A percentile compares a stretch with the other conserved stretches of the same genome.
These are phyloP conservation scores for Mus spretus DNA, from an alignment of 2,797 vertebrate genomes.

Conservation along the genomic window DNA sequence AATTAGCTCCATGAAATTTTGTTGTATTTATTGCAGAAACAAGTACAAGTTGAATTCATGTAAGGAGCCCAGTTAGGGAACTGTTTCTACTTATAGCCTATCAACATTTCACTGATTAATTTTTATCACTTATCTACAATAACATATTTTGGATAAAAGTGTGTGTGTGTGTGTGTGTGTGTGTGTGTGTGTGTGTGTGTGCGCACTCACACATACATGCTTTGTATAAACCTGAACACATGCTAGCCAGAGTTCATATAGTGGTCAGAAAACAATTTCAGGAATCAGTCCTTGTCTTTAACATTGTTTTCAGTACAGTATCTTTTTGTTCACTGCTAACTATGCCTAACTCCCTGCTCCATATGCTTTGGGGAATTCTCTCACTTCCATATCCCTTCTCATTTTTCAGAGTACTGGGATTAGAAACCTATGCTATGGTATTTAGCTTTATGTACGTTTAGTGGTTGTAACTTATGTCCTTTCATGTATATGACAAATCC, in stretches of 20 bases:
- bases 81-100: background rate
- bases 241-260: background rate
- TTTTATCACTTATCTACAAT: background rate
- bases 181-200: background rate
- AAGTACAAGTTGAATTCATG: slow-evolving; percentile 4
- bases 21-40: slow-evolving; percentile 53
- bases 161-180: background rate
- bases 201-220: too few species aligned
- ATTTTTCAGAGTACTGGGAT: too few species aligned
- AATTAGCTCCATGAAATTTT: slow-evolving; percentile 50
- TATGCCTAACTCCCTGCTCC: too few species aligned
- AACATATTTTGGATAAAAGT: background rate
- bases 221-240: background rate
- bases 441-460: background rate
- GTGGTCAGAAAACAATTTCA: too few species aligned
- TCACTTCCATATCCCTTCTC: background rate
- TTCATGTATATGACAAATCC: background rate
- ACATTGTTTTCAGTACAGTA: background rate
- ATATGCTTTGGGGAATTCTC: background rate
- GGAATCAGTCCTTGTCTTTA: background rate
- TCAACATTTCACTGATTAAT: slow-evolving; percentile 30
- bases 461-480: background rate
- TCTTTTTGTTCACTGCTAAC: background rate
- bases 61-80: background rate
- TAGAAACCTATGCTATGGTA: background rate